These are phyloP conservation scores for Cantharis rufa DNA, from an alignment of 2,888 invertebrate species.

Conservation along the genomic window DNA sequence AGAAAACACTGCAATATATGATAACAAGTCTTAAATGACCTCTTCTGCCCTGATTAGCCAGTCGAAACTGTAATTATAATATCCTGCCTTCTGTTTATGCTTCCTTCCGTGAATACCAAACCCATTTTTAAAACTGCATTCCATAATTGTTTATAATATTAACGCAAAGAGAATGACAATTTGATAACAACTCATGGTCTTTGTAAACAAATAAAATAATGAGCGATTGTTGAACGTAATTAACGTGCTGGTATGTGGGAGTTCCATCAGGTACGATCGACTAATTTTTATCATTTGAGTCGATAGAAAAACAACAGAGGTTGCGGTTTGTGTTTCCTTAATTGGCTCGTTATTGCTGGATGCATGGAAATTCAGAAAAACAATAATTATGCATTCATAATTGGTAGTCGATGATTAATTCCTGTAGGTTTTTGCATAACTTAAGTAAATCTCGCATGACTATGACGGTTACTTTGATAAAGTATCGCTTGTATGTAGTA, in stretches of 20 bases:
- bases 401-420: constrained; percentile 7
- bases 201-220: constrained; percentile 2
- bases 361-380: constrained; percentile 8
- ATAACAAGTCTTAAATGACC: no score
- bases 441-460: constrained; percentile 6
- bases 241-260: constrained; percentile 7
- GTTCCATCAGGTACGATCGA: background rate
- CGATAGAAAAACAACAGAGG: background rate
- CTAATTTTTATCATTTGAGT: background rate
- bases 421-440: background rate
- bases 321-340: background rate
- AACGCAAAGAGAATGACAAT: background rate
- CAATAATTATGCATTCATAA: constrained; percentile 6
- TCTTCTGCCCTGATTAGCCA: no score
- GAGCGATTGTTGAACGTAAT: constrained; percentile 5
- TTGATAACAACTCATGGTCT: background rate
- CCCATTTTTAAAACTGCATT: background rate
- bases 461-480: constrained; percentile 15
- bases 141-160: background rate
- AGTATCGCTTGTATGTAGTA: background rate
- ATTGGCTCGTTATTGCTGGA: background rate
- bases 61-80: no score
- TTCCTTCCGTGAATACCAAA: background rate
- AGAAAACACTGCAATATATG: no score
- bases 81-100: no score